Evolutionary conservation across 2,113 vertebrate genomes (phyloP), one percentile per base, ranked within the genome.

Genomic region (Gallinago paraguaiae): DNA sequence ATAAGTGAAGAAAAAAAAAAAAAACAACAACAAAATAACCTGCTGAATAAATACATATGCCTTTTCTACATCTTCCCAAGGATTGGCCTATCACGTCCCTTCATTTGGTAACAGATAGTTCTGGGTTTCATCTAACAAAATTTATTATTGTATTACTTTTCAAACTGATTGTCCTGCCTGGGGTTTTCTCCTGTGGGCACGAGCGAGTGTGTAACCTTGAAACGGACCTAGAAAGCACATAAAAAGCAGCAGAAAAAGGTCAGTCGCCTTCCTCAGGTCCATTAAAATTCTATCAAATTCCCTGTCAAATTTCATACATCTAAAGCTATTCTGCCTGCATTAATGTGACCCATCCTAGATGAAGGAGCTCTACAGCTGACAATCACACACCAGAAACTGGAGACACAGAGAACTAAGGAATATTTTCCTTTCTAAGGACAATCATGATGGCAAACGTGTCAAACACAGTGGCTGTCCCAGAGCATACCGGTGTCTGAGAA

Each of bases 1-100:
- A 24, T 7, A 79, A 39, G 22, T 19, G 54, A 8, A 50, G 50
- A 6, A 50, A 11, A 45, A 23, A 43, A 6, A 50, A 11, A 45
- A 23, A 43, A 25, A 45, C 45, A 45, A 46, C 43, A 24, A 7
- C 10, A 51, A 24, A 24, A 50, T 16, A 54, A 54, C 22, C 57
- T 60, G 76, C 63, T 30, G 72, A 93, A 96, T 90, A 96, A 97
- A 97, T 91, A 95, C 50, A 14, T 46, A 77, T 46, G 67, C 13
- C n/a, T 53, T 51, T 48, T 67, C 1, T 7, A 41, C n/a, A 48
- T 19, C 54, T 13, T 20, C 46, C 45, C 59, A 19, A 16, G 2
- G 1, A 23, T 5, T 11, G 45, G 45, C 27, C 67, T 15, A 17
- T 3, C 14, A 0, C 1, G 24, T 5, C 27, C 48, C 39, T 71